A percentile compares a stretch with the other conserved stretches of the same genome.
Evolutionary conservation across 2,888 invertebrate species (phyloP).

Genomic region (Brachypalpus laphriformis): DNA sequence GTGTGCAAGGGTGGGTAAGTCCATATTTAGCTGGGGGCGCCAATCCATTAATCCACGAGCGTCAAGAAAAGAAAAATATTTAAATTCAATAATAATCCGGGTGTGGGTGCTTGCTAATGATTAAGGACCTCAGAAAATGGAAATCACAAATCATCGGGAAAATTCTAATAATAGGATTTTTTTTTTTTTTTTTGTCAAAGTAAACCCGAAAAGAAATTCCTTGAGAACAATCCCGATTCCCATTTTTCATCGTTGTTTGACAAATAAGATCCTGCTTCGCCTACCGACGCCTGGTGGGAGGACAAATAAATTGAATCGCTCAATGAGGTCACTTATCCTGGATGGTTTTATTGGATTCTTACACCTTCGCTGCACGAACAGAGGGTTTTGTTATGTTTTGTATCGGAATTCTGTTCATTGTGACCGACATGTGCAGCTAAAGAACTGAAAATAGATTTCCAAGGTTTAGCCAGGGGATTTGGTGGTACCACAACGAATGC

Average conservation of each 20-base stretch:
- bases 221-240: background rate
- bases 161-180: slow-evolving; percentile 35
- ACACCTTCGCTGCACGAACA: background rate
- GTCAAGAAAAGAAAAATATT: slow-evolving; percentile 8
- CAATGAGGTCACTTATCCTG: slow-evolving; percentile 20
- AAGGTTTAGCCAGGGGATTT: slow-evolving; percentile 4
- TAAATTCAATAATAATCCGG: slow-evolving; percentile 3
- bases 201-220: background rate
- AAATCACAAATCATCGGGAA: slow-evolving; percentile 48
- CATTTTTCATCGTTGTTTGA: slow-evolving; percentile 27
- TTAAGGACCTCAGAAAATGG: slow-evolving; percentile 17
- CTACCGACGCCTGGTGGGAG: background rate
- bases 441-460: slow-evolving; percentile 11
- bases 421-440: background rate
- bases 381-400: background rate
- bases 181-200: background rate
- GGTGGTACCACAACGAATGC: slow-evolving; percentile 10
- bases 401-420: background rate
- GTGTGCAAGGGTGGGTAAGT: background rate
- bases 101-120: slow-evolving; percentile 16
- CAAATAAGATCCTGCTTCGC: slow-evolving; percentile 6
- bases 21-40: background rate
- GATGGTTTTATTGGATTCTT: slow-evolving; percentile 34
- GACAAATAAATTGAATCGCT: slow-evolving; percentile 25
- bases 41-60: slow-evolving; percentile 16